Evolutionary conservation across 2,797 vertebrate genomes (phyloP).

Genomic region (Takifugu rubripes): DNA sequence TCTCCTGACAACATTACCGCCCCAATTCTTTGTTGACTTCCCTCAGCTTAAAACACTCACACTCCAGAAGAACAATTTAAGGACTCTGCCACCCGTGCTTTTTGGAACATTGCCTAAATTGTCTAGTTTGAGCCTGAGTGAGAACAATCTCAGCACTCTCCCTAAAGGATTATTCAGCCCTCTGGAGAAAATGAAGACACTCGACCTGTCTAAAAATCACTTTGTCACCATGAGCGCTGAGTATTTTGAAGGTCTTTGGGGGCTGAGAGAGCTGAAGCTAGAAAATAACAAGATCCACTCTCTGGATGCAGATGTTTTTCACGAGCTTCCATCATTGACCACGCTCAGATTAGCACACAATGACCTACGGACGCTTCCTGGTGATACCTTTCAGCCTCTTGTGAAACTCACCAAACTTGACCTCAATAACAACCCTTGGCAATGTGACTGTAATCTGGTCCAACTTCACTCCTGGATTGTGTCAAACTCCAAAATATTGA

Average conservation of each 20-base stretch:
- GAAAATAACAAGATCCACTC: slow-evolving; percentile 61
- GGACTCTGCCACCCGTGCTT: slow-evolving; percentile 61
- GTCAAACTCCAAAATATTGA: slow-evolving; percentile 47
- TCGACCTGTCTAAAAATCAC: slow-evolving; percentile 74
- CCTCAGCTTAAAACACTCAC: slow-evolving; percentile 65
- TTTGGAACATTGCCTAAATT: slow-evolving; percentile 66
- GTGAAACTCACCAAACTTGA: slow-evolving; percentile 64
- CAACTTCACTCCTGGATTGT: slow-evolving; percentile 68
- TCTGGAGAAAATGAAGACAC: slow-evolving; percentile 66
- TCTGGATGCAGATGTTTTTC: slow-evolving; percentile 60
- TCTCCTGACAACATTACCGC: slow-evolving; percentile 66
- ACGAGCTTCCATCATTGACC: slow-evolving; percentile 59
- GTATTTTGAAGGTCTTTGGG: slow-evolving; percentile 68
- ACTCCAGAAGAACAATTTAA: slow-evolving; percentile 68
- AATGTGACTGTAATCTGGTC: slow-evolving; percentile 79
- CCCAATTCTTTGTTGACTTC: slow-evolving; percentile 70
- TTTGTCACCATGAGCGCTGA: slow-evolving; percentile 63
- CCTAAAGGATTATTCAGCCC: slow-evolving; percentile 69
- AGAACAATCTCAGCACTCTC: slow-evolving; percentile 74
- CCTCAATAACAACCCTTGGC: slow-evolving; percentile 79
- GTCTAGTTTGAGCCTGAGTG: slow-evolving; percentile 60
- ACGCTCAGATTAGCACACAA: slow-evolving; percentile 67
- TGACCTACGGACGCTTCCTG: slow-evolving; percentile 51
- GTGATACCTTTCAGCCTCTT: slow-evolving; percentile 58
- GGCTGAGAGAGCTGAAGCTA: slow-evolving; percentile 72